Conservation (phyloP, 2,113 vertebrate genomes). For the Pyrgilauda ruficollis region DNA sequence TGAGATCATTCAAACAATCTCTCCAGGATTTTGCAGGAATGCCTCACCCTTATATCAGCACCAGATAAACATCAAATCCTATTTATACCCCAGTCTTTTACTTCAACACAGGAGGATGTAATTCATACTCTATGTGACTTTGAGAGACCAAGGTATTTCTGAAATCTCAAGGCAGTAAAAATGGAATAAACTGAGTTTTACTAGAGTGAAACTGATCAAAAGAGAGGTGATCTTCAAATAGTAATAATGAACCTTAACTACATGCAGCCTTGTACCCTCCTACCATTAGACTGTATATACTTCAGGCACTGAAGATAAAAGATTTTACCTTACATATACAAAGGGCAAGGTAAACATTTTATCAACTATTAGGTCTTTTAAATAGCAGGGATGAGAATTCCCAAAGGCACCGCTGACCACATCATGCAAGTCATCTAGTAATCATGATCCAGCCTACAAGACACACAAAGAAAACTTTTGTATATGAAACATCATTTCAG, state of each 20-base stretch:
- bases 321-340: not conserved
- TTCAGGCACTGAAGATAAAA: not conserved
- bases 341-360: not conserved
- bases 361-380: not conserved
- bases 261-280: not conserved
- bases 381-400: not conserved
- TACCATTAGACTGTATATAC: not conserved
- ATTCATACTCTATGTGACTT: not conserved
- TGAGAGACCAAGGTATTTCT: not conserved
- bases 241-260: not conserved
- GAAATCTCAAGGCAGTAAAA: not conserved
- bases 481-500: not conserved
- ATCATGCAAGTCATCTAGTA: not conserved
- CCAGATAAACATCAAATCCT: not conserved
- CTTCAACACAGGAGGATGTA: not conserved
- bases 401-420: not conserved
- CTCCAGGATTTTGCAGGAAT: not conserved
- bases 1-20: not conserved
- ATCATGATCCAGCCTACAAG: not conserved
- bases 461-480: conserved; percentile 30
- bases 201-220: not conserved
- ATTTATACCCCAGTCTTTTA: not conserved
- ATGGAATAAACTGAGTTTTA: not conserved
- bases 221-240: not conserved
- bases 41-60: not conserved